Conservation (phyloP, 2,888 invertebrate species). For the Bombylius major region DNA sequence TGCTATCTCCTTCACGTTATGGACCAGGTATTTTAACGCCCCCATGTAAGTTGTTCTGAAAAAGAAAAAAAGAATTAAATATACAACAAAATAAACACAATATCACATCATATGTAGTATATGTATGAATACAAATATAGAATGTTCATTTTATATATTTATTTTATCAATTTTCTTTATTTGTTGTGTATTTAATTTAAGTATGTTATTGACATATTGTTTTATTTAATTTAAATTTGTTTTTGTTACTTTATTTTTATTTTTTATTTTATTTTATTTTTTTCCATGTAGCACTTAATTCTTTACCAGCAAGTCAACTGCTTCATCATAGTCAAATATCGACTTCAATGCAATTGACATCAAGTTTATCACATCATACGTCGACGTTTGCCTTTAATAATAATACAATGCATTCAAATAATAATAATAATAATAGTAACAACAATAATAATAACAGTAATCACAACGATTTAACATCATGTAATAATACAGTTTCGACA, state of each 20-base stretch:
- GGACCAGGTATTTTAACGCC: conserved; percentile 46
- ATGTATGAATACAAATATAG: too few relatives aligned
- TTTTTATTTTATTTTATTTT: background rate
- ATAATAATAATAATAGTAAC: conserved; percentile 19
- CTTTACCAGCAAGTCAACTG: conserved; percentile 30
- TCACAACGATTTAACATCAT: conserved; percentile 23
- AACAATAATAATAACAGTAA: conserved; percentile 20
- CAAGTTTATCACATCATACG: conserved; percentile 26
- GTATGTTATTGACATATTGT: too few relatives aligned
- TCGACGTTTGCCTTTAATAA: conserved; percentile 28
- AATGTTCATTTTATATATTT: background rate
- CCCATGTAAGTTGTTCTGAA: conserved; percentile 31
- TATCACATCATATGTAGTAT: too few relatives aligned
- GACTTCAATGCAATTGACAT: conserved; percentile 32
- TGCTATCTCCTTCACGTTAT: conserved; percentile 60
- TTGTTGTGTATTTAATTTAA: conserved; percentile 22
- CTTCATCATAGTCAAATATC: conserved; percentile 34
- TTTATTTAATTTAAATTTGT: background rate
- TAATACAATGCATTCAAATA: conserved; percentile 21
- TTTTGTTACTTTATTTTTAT: background rate
- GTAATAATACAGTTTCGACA: conserved; percentile 26
- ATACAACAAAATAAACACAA: too few relatives aligned
- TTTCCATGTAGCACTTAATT: conserved; percentile 13
- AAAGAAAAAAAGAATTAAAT: too few relatives aligned
- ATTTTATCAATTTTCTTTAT: conserved; percentile 40